These are phyloP conservation scores for Labia minor DNA, from an alignment of 2,888 invertebrate species.

Conservation along the genomic window DNA sequence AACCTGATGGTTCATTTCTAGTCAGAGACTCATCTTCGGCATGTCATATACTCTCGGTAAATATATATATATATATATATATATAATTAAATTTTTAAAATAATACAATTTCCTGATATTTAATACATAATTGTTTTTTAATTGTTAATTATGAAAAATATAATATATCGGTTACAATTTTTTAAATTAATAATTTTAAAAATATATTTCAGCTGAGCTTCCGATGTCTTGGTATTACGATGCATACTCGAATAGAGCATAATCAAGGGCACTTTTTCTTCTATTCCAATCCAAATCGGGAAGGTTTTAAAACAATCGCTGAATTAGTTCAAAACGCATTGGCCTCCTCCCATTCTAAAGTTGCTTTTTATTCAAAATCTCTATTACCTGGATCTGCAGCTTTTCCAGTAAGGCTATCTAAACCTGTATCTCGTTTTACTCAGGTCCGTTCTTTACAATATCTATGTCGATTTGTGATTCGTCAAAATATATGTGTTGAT, in stretches of 20 bases:
- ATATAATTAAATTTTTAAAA: no score
- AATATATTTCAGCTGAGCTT: conserved; percentile 49
- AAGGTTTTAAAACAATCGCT: conserved; percentile 49
- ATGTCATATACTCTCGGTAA: conserved; percentile 56
- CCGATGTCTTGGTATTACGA: conserved; percentile 53
- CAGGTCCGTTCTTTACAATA: conserved; percentile 60
- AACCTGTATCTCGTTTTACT: conserved; percentile 62
- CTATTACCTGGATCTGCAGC: conserved; percentile 54
- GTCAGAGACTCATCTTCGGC: conserved; percentile 67
- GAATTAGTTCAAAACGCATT: conserved; percentile 65
- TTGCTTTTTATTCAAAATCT: conserved; percentile 61
- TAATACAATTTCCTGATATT: no score
- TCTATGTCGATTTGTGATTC: conserved; percentile 60
- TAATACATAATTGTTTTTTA: no score
- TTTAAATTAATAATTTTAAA: no score
- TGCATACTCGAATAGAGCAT: conserved; percentile 65
- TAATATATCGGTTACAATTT: no score
- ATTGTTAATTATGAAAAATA: no score
- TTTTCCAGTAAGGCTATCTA: conserved; percentile 60
- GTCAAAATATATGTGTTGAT: conserved; percentile 53
- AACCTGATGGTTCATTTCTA: conserved; percentile 65
- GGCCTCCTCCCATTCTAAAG: conserved; percentile 54
- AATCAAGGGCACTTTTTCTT: conserved; percentile 51
- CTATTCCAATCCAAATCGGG: conserved; percentile 40
- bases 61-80: no score